Evolutionary conservation across 2,113 vertebrate genomes (phyloP).

Genomic region (Callithrix jacchus): DNA sequence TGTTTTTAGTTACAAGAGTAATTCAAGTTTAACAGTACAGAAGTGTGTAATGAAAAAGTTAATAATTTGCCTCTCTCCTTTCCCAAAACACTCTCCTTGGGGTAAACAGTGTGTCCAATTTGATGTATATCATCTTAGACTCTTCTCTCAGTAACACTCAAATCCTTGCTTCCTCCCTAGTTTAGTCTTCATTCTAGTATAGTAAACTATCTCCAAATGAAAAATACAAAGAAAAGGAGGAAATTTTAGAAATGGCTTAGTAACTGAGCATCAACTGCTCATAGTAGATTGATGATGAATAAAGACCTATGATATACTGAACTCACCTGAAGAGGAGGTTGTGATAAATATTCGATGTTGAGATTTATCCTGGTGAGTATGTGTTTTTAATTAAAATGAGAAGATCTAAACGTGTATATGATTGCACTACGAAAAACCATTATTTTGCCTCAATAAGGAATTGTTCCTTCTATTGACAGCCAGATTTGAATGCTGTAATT

Average conservation of each 20-base stretch:
- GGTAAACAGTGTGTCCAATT: background rate
- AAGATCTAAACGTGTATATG: background rate
- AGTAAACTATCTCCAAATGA: background rate
- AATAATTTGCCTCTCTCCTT: background rate
- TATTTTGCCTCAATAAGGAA: background rate
- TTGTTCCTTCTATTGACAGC: background rate
- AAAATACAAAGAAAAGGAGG: background rate
- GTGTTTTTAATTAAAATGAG: background rate
- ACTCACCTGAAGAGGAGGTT: background rate
- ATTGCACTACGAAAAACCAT: background rate
- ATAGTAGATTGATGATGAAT: background rate
- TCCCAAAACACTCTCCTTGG: background rate
- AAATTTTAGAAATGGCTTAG: constrained; percentile 7
- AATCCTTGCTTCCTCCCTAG: background rate
- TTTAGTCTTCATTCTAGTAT: background rate
- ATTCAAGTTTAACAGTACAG: background rate
- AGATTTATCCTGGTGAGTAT: background rate
- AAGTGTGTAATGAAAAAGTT: background rate
- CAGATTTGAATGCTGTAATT: background rate
- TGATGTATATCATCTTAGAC: background rate
- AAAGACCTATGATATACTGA: background rate
- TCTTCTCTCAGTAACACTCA: background rate
- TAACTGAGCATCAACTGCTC: background rate
- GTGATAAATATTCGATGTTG: background rate
- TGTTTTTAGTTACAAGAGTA: background rate